A percentile compares a stretch with the other conserved stretches of the same genome.
phyloP scores from a whole-genome alignment of 2,113 vertebrate species.

The Ondatra zibethicus region DNA sequence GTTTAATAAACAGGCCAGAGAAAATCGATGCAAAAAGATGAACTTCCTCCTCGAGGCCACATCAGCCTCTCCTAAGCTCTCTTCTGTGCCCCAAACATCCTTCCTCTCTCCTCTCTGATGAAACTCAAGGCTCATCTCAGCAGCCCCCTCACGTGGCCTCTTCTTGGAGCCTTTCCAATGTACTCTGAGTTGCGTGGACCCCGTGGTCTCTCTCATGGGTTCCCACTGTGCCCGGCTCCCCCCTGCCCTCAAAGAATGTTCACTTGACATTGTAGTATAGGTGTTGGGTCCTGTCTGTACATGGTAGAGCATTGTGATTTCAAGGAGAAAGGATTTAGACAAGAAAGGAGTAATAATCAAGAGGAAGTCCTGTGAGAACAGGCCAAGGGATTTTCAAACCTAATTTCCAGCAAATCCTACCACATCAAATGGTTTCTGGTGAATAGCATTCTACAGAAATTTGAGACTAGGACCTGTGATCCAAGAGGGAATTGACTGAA shows the following conservation, averaged over 20 bases:
- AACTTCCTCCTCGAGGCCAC: not conserved
- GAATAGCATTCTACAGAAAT: not conserved
- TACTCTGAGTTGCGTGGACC: not conserved
- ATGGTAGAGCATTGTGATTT: not conserved
- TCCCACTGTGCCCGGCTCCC: accelerated
- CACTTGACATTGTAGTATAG: not conserved
- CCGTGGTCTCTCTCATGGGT: accelerated
- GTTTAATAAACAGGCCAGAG: not conserved
- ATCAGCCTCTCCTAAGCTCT: not conserved
- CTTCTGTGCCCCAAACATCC: not conserved
- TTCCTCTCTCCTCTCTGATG: not conserved
- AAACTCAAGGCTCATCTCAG: not conserved
- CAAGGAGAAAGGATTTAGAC: not conserved
- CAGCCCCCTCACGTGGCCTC: not conserved
- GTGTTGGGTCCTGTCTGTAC: not conserved
- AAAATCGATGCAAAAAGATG: not conserved
- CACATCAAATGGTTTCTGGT: not conserved
- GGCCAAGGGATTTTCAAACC: not conserved
- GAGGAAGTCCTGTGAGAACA: not conserved
- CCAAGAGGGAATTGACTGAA: not conserved
- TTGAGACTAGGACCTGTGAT: not conserved
- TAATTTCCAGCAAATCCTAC: not conserved
- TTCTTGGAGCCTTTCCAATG: not conserved
- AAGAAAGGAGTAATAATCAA: not conserved
- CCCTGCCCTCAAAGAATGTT: not conserved